Percentiles rank a stretch among this genome's conserved stretches.
phyloP scores from a whole-genome alignment of 2,888 invertebrate species.

The Lysandra bellargus region DNA sequence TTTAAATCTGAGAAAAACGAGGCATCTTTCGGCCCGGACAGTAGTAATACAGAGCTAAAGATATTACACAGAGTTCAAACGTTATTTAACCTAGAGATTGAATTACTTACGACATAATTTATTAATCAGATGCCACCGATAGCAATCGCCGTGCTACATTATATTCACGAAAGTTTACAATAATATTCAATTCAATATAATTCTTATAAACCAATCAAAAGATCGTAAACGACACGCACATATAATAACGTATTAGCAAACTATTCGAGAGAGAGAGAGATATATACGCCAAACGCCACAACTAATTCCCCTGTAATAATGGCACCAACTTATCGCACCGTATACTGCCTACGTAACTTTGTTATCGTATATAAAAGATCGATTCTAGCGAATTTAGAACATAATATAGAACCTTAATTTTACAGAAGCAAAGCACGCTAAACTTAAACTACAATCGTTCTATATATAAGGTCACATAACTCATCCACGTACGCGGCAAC shows the following conservation, averaged over 20 bases:
- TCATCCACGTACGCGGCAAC: conserved; percentile 64
- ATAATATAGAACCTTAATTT: conserved; percentile 75
- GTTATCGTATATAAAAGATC: conserved; percentile 74
- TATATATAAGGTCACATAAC: conserved; percentile 70
- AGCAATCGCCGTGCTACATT: conserved; percentile 4
- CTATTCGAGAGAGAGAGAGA: conserved; percentile 50
- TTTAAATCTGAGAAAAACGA: not conserved
- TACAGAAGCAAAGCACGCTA: conserved; percentile 80
- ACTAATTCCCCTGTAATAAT: conserved; percentile 80
- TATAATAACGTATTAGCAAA: conserved; percentile 40
- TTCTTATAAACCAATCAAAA: conserved; percentile 28
- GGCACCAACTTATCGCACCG: conserved; percentile 81
- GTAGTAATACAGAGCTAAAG: not conserved
- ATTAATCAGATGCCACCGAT: conserved; percentile 27
- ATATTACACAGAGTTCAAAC: conserved; percentile 16
- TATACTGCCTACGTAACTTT: conserved; percentile 80
- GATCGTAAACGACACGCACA: conserved; percentile 29
- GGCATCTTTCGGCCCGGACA: not conserved
- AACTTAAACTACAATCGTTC: conserved; percentile 76
- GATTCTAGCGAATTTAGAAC: conserved; percentile 74
- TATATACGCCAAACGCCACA: conserved; percentile 57
- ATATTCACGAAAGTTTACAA: not conserved
- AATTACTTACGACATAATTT: conserved; percentile 30
- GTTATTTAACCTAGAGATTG: conserved; percentile 23
- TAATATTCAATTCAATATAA: conserved; percentile 33